These are phyloP conservation scores for Hermaeophaga mercurialis DNA, from an alignment of 2,888 invertebrate genomes.

Conservation along the genomic window DNA sequence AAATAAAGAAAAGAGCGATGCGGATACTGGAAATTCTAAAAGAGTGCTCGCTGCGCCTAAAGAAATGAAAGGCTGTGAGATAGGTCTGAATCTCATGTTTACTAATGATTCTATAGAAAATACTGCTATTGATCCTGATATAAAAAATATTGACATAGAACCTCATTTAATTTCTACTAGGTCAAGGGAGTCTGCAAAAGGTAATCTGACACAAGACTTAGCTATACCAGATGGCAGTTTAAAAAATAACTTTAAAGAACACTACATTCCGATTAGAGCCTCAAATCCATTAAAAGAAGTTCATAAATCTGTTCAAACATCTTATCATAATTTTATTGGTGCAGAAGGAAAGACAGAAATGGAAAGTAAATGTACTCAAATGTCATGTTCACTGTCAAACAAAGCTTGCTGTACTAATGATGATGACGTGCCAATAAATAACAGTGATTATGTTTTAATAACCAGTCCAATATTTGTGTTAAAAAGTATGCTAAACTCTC, in stretches of 20 bases:
- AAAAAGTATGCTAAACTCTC: slow-evolving; percentile 3
- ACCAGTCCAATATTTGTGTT: slow-evolving; percentile 5
- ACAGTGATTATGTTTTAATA: slow-evolving; percentile 9
- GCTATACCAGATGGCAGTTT: no score
- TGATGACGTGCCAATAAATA: not conserved
- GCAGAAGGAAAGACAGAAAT: not conserved
- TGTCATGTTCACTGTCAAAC: not conserved
- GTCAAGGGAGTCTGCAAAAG: no score
- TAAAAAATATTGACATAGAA: no score
- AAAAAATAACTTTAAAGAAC: no score
- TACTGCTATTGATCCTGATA: not conserved
- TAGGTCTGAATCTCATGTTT: not conserved
- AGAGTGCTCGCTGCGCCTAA: not conserved
- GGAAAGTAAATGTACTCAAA: slow-evolving; percentile 4
- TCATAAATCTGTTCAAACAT: slow-evolving; percentile 2
- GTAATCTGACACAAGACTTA: no score
- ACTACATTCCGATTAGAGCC: no score
- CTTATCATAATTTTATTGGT: not conserved
- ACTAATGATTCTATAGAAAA: slow-evolving; percentile 2
- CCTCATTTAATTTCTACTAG: no score
- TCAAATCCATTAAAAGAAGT: not conserved
- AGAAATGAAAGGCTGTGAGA: not conserved
- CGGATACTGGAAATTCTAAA: not conserved
- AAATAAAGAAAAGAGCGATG: not conserved
- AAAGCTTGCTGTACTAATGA: slow-evolving; percentile 1